Evolutionary conservation across 2,797 vertebrate genomes (phyloP), one percentile per base, ranked within the genome.

Genomic region (Etheostoma nigrum): DNA sequence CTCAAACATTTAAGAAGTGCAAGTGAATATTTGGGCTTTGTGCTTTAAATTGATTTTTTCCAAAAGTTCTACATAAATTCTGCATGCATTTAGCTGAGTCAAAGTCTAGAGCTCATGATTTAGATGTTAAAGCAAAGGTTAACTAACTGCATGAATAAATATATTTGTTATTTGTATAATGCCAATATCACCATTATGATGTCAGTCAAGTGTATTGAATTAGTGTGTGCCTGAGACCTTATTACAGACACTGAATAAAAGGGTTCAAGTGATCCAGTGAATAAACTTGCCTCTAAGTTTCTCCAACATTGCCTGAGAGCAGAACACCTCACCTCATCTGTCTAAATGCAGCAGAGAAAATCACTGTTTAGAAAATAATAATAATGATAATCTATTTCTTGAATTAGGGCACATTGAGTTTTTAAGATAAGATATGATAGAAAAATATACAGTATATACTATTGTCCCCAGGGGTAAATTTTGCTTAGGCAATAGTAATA

Each of bases 251-350:
- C 49, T 65, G 8, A 23, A 65, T 79, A 62, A 61, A 77, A 67
- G 23, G 44, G 19, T 60, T 74, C 12, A 76, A 75, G 49, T 60
- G 27, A 75, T 79, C 44, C 53, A 51, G n/a, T 60, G 19, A 74
- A 75, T 79, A 83, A 82, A 81, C 63, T 61, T 68, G 15, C n/a
- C 30, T 65, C n/a, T 68, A 58, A 78, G 73, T 75, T 67, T 62
- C 54, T 69, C 21, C 9, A 15, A 2, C 52, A 13, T 42, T 9
- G 6, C 6, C 64, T 7, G n/a, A 64, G 47, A 76, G 21, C 45
- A 54, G 19, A 52, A 36, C 11, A 7, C 19, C 42, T 62, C 45
- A 40, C 48, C 40, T 64, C 62, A 65, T 44, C n/a, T 23, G 27
- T 27, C 16, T 23, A 21, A 75, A 61, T 57, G 72, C 69, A 58